A percentile compares a stretch with the other conserved stretches of the same genome.
Evolutionary conservation across 1,140 invertebrate genomes (phyloP).

Genomic region (Macrosteles quadrilineatus): DNA sequence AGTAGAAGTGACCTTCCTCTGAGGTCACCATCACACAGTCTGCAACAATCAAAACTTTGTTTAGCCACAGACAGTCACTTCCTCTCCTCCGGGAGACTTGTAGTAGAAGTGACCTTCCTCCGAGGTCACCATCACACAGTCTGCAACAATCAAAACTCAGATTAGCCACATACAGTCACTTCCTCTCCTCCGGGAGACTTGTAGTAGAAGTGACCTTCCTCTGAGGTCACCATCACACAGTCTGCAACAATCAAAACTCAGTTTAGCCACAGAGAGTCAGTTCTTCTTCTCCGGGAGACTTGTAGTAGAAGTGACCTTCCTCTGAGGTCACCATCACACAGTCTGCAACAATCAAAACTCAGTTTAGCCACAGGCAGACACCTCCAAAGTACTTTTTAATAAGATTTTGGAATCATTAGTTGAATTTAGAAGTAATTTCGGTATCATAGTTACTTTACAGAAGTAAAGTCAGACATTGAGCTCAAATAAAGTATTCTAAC

Average conservation of each 20-base stretch:
- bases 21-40: slow-evolving; percentile 83
- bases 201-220: slow-evolving; percentile 78
- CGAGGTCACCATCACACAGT: slow-evolving; percentile 80
- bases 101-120: slow-evolving; percentile 79
- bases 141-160: slow-evolving; percentile 55
- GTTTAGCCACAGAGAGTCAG: slow-evolving; percentile 69
- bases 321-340: slow-evolving; percentile 81
- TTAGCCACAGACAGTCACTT: slow-evolving; percentile 67
- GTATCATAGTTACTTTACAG: no score
- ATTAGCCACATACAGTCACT: slow-evolving; percentile 68
- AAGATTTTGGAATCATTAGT: no score
- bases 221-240: slow-evolving; percentile 78
- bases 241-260: slow-evolving; percentile 58
- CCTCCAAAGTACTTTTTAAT: no score
- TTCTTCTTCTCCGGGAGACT: slow-evolving; percentile 50
- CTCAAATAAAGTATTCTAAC: no score
- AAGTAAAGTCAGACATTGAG: no score
- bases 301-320: slow-evolving; percentile 77
- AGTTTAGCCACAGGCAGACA: no score
- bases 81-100: slow-evolving; percentile 53
- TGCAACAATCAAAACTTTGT: slow-evolving; percentile 49
- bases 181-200: slow-evolving; percentile 52
- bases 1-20: slow-evolving; percentile 77
- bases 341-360: slow-evolving; percentile 66
- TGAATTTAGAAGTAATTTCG: no score